Evolutionary conservation across 2,797 vertebrate genomes (phyloP).

Genomic region (Notolabrus celidotus): DNA sequence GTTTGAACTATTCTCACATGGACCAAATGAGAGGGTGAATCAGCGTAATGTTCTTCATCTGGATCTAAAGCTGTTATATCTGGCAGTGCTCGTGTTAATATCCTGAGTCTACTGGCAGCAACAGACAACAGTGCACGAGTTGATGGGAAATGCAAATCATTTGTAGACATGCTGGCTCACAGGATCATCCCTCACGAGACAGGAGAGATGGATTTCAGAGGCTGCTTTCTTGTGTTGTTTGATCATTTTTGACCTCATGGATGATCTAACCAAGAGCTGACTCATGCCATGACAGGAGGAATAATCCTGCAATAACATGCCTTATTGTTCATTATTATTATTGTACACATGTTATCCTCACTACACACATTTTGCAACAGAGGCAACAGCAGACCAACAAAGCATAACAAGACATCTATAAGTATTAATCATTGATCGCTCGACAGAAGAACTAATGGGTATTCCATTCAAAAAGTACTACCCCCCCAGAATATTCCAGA

Average conservation of each 20-base stretch:
- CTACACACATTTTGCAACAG: too few species aligned
- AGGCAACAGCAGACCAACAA: too few species aligned
- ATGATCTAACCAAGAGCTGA: not conserved
- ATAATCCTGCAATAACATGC: too few species aligned
- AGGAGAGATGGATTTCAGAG: not conserved
- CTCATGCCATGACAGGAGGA: too few species aligned
- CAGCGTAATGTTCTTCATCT: conserved; percentile 38
- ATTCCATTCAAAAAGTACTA: too few species aligned
- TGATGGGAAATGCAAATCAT: conserved; percentile 8
- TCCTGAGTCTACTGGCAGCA: conserved; percentile 19
- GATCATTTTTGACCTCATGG: not conserved
- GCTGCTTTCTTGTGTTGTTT: not conserved
- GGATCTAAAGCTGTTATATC: conserved; percentile 36
- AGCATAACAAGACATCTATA: too few species aligned
- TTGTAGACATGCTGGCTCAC: conserved; percentile 3
- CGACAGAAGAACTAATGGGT: too few species aligned
- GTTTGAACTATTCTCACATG: conserved; percentile 32
- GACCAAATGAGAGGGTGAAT: conserved; percentile 27
- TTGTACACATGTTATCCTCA: too few species aligned
- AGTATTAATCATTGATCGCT: too few species aligned
- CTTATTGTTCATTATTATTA: too few species aligned
- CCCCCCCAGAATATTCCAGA: too few species aligned
- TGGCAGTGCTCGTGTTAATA: conserved; percentile 19
- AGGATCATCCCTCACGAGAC: not conserved
- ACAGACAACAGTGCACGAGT: conserved; percentile 6